Evolutionary conservation across 1,140 invertebrate genomes (phyloP), one percentile per base, ranked within the genome.

Genomic region (Cherax quadricarinatus): DNA sequence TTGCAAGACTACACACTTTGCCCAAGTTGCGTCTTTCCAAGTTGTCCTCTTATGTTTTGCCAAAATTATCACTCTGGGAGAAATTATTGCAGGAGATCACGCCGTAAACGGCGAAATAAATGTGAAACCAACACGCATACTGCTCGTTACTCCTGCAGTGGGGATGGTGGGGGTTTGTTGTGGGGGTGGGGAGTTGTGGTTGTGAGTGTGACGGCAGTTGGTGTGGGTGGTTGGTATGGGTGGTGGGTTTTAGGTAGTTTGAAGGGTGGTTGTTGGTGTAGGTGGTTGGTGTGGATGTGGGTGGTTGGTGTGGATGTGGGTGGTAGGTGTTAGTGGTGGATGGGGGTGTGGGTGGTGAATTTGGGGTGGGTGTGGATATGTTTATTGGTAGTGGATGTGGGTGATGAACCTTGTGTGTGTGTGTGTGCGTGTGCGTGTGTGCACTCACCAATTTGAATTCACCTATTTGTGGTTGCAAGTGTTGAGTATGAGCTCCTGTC

Each of bases 1-100:
- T 85, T 85, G 53, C 83, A 70, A 85, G 83, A 85, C 70, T 85
- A 60, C 83, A 85, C 83, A 85, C 83, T 85, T 85, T 75, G 18
- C 83, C 83, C 60, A 85, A 85, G 83, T 85, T 85, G 83, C 83
- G 70, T 85, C 83, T 85, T 85, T 60, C 60, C 60, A 85, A 85
- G 83, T 85, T 85, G 60, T 85, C 83, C 83, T 85, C 83, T 48
- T 85, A 85, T 53, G 66, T 85, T 85, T 48, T 12, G 83, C 60
- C 30, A 85, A 70, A 85, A 85, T 85, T 85, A 85, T 85, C 83
- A 30, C 83, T 41, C 83, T 9, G 60, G 83, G 83, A 70, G 12
- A 85, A 85, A 70, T 85, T 85, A 85, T 85, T 24, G 83, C 24
- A 48, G 83, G 83, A 85, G 83, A 85, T 85, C 83, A 85, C 60